Evolutionary conservation across 2,113 vertebrate species (phyloP).

Genomic region (Gnathonemus longibarbis): DNA sequence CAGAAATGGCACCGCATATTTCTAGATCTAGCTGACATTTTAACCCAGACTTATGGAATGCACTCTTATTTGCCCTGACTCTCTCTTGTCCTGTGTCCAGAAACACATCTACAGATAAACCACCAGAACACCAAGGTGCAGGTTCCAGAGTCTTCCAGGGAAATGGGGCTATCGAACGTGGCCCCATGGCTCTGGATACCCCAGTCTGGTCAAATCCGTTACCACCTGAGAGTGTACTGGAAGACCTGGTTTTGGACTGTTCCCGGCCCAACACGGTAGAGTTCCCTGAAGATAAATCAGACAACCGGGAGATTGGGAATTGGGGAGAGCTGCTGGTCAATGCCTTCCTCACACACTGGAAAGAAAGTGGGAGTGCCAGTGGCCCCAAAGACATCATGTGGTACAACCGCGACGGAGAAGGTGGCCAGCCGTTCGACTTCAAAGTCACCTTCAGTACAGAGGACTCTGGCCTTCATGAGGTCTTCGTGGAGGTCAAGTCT

Average conservation of each 20-base stretch:
- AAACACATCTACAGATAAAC: slow-evolving; percentile 30
- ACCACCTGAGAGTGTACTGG: slow-evolving; percentile 38
- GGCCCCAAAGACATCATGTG: slow-evolving; percentile 50
- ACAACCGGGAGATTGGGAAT: slow-evolving; percentile 46
- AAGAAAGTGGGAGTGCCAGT: slow-evolving; percentile 31
- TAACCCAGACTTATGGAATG: neutral
- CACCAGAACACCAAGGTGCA: slow-evolving; percentile 25
- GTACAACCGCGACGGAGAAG: slow-evolving; percentile 61
- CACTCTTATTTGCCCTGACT: neutral
- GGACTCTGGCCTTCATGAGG: neutral
- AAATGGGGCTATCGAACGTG: slow-evolving; percentile 30
- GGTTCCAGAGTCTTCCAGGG: slow-evolving; percentile 50
- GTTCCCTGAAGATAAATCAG: slow-evolving; percentile 38
- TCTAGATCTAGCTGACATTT: neutral
- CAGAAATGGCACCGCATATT: neutral
- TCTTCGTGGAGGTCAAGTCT: slow-evolving; percentile 67
- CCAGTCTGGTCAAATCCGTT: slow-evolving; percentile 48
- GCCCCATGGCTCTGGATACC: slow-evolving; percentile 48
- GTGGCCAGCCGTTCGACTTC: slow-evolving; percentile 64
- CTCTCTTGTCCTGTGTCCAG: slow-evolving; percentile 3
- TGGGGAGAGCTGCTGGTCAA: slow-evolving; percentile 67
- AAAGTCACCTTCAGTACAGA: slow-evolving; percentile 43
- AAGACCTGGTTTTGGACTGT: slow-evolving; percentile 56
- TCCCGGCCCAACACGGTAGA: slow-evolving; percentile 46
- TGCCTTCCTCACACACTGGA: slow-evolving; percentile 62